Base-by-base conservation (phyloP, 2,888 invertebrate species). In the Drosophila rubida region DNA sequence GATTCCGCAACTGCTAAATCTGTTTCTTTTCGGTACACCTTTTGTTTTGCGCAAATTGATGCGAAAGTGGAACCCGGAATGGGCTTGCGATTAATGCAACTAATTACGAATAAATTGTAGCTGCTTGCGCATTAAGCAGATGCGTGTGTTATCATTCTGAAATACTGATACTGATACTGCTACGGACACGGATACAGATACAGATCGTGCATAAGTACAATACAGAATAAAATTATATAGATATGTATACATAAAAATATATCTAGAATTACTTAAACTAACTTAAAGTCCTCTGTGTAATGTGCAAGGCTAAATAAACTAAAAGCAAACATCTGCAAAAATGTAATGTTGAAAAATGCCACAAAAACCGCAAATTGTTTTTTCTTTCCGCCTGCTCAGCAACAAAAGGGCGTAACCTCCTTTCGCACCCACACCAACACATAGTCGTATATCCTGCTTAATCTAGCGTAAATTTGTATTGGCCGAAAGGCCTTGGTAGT, bases 401-500 rank as follows among this genome's bases (percentile, higher is more conserved):
- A 78, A n/a, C 74, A 51, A 73, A 74, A 62, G 68, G 78, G 74
- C 54, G 73, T 73, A 73, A 46, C 41, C n/a, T 4, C 7, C 35
- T 16, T 23, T 51, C 51, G 27, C 51, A 19, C 27, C 2, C 27
- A 39, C 7, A 39, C n/a, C 13, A 14, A 6, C 58, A 50, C 49
- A 51, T 51, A 46, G 42, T 32, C 42, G 45, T 59, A 70, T 75
- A 75, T 84, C 61, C 71, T 76, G 80, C 77, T 82, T 83, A 83
- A 83, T 83, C 82, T 88, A 83, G 77, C 82, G 82, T 79, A 59
- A 88, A 83, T 79, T 86, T 76, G 80, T 81, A 68, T 87, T 75
- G 72, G 76, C 72, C 72, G 27, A 63, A 44, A 63, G 55, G 78
- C 75, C 80, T 69, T 37, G 58, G 22, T 13, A 51, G 58, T 16